A percentile compares a stretch with the other conserved stretches of the same genome.
These are phyloP conservation scores for Cyrtonyx montezumae DNA, from an alignment of 2,113 vertebrate species.

Conservation along the genomic window DNA sequence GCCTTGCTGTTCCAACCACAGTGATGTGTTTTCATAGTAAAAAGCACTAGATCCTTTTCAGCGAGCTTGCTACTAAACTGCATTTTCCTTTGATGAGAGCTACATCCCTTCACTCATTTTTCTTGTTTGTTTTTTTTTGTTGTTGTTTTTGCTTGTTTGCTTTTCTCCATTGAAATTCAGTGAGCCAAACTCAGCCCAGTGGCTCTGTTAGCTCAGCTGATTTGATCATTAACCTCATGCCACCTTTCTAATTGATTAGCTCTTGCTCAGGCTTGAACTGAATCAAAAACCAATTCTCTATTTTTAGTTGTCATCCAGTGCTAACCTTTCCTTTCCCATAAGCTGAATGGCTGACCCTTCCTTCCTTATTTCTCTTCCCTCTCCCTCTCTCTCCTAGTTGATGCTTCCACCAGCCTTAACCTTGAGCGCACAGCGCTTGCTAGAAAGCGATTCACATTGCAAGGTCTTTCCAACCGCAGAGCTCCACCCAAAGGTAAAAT, in stretches of 20 bases:
- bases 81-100: constrained; percentile 42
- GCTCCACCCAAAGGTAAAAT: constrained; percentile 89
- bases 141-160: neutral
- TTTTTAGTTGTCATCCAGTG: constrained; percentile 30
- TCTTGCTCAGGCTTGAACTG: constrained; percentile 48
- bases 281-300: constrained; percentile 29
- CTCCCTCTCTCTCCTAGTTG: constrained; percentile 82
- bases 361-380: constrained; percentile 75
- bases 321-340: constrained; percentile 57
- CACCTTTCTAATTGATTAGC: constrained; percentile 47
- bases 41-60: neutral
- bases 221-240: constrained; percentile 29
- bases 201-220: constrained; percentile 44
- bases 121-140: neutral
- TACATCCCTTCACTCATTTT: neutral
- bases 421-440: constrained; percentile 84
- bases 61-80: constrained; percentile 17
- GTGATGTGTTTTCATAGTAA: neutral
- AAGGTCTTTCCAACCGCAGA: constrained; percentile 90
- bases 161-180: constrained; percentile 36
- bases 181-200: constrained; percentile 28
- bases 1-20: neutral
- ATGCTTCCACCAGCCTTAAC: constrained; percentile 83
- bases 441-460: constrained; percentile 91
- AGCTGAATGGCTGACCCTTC: constrained; percentile 64